A percentile compares a stretch with the other conserved stretches of the same genome.
Evolutionary conservation across 2,113 vertebrate genomes (phyloP).

Genomic region (Neodontobutis hainanensis): DNA sequence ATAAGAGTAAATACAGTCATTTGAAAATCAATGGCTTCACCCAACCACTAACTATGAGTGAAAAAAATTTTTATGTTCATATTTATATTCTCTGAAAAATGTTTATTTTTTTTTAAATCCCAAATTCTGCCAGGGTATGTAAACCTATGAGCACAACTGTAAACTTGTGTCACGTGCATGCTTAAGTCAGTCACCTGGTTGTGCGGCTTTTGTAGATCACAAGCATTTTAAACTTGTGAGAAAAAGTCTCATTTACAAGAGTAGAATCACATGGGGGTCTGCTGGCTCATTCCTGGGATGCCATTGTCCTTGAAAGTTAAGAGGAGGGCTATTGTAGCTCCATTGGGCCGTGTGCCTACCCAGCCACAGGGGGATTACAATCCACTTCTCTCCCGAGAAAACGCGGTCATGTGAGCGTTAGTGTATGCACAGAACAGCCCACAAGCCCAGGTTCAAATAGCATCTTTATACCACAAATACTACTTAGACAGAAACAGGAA

Average conservation of each 20-base stretch:
- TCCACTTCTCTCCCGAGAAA: slow-evolving; percentile 44
- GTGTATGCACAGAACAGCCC: slow-evolving; percentile 19
- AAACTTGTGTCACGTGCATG: background rate
- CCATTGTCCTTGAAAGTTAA: slow-evolving; percentile 57
- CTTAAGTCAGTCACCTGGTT: background rate
- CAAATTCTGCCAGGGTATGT: too few relatives aligned
- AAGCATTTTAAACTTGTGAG: slow-evolving; percentile 55
- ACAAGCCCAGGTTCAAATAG: slow-evolving; percentile 7
- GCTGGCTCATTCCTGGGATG: slow-evolving; percentile 76
- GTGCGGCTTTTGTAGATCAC: slow-evolving; percentile 36
- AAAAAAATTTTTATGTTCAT: too few relatives aligned
- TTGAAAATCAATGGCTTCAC: too few relatives aligned
- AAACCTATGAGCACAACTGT: too few relatives aligned
- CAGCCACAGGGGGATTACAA: slow-evolving; percentile 61
- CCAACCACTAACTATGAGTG: too few relatives aligned
- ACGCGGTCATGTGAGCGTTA: slow-evolving; percentile 63
- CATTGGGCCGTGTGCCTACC: slow-evolving; percentile 44
- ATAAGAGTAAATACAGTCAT: too few relatives aligned
- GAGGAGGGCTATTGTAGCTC: slow-evolving; percentile 57
- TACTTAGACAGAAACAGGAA: slow-evolving; percentile 37
- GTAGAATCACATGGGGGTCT: slow-evolving; percentile 77
- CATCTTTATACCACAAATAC: background rate
- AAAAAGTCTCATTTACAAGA: slow-evolving; percentile 49
- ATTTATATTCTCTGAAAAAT: too few relatives aligned
- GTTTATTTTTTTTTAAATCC: too few relatives aligned